These are phyloP conservation scores for Delphinus delphis DNA, from an alignment of 2,113 vertebrate genomes.

Conservation along the genomic window DNA sequence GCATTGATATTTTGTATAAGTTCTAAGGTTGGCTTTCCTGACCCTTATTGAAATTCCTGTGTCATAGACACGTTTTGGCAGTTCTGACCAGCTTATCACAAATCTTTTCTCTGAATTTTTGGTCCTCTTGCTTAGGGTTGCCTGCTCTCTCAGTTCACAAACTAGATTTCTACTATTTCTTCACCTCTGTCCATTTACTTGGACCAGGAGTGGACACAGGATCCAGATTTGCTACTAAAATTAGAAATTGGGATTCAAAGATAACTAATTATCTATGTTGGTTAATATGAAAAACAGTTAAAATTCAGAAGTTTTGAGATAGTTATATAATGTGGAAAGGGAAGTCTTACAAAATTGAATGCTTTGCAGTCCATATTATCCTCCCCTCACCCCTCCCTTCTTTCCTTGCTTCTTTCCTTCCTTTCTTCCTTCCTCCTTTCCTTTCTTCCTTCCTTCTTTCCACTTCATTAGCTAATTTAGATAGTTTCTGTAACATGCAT, in stretches of 20 bases:
- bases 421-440: background rate
- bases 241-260: background rate
- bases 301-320: background rate
- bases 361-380: background rate
- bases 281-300: background rate
- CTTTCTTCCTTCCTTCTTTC: background rate
- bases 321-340: background rate
- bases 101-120: background rate
- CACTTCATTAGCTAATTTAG: background rate
- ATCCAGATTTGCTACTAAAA: background rate
- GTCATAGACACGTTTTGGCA: background rate
- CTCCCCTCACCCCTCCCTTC: fast-evolving
- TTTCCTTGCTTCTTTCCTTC: background rate
- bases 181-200: background rate
- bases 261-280: background rate
- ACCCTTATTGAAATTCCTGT: background rate
- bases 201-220: background rate
- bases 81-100: background rate
- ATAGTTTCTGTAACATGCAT: background rate
- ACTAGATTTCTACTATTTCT: background rate
- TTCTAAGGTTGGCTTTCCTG: background rate
- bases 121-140: background rate
- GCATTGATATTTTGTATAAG: background rate
- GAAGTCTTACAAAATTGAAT: background rate
- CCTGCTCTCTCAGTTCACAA: background rate